Evolutionary conservation across 2,888 invertebrate genomes (phyloP).

Genomic region (Leptinotarsa haldemani): DNA sequence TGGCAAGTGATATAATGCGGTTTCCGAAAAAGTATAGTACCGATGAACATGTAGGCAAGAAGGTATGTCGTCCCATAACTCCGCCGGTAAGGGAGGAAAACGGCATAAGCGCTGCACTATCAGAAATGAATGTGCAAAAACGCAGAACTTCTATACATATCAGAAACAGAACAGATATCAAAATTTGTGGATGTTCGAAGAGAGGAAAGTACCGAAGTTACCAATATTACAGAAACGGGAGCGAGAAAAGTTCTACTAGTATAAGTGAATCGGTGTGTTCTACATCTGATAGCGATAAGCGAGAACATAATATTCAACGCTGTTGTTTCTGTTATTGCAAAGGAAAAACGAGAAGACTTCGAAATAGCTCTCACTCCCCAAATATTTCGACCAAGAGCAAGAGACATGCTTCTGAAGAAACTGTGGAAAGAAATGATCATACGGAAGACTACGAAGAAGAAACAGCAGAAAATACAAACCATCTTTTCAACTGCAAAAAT

Average conservation of each 20-base stretch:
- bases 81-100: not conserved
- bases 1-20: not conserved
- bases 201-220: not conserved
- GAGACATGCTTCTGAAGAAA: not conserved
- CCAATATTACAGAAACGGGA: not conserved
- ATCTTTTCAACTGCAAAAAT: not conserved
- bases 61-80: not conserved
- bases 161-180: slow-evolving; percentile 16
- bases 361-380: not conserved
- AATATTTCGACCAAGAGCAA: not conserved
- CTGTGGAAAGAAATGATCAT: not conserved
- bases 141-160: slow-evolving; percentile 1
- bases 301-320: not conserved
- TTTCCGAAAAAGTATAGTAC: not conserved
- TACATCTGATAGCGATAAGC: not conserved
- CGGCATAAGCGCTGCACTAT: not conserved
- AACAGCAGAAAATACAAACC: not conserved
- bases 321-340: slow-evolving; percentile 3
- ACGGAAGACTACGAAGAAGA: not conserved
- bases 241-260: not conserved
- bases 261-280: slow-evolving; percentile 1
- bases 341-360: not conserved
- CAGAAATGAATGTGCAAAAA: slow-evolving; percentile 5
- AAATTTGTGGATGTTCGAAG: not conserved
- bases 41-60: not conserved